These are phyloP conservation scores for Naja naja DNA, from an alignment of 2,113 vertebrate species.

Conservation along the genomic window DNA sequence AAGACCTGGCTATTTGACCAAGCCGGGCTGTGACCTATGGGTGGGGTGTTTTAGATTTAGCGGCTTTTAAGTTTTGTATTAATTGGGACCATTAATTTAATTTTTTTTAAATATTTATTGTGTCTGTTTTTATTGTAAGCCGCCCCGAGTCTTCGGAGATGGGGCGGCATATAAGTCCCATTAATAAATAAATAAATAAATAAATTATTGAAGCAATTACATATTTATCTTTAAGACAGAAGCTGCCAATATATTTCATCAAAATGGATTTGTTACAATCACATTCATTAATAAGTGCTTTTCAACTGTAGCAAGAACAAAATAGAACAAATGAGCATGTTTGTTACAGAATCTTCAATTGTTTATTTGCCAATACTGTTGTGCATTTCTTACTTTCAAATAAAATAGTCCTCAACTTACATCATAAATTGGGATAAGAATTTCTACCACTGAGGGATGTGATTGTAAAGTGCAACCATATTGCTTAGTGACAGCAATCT, in stretches of 20 bases:
- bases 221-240: conserved; percentile 52
- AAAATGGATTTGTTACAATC: conserved; percentile 52
- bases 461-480: background rate
- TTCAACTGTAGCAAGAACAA: conserved; percentile 33
- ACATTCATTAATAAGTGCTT: conserved; percentile 50
- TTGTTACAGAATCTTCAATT: conserved; percentile 39
- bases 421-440: background rate
- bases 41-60: too few species aligned
- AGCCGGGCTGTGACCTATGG: too few species aligned
- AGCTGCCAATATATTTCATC: conserved; percentile 46
- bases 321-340: conserved; percentile 36
- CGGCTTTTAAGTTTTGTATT: too few species aligned
- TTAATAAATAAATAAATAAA: too few species aligned
- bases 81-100: too few species aligned
- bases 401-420: background rate
- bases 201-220: conserved; percentile 46
- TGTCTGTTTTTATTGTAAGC: too few species aligned
- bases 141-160: too few species aligned
- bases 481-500: background rate
- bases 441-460: background rate
- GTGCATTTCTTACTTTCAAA: conserved; percentile 46
- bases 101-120: too few species aligned
- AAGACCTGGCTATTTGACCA: too few species aligned
- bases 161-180: too few species aligned
- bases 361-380: conserved; percentile 12